Conservation (phyloP, 2,113 vertebrate genomes). For the Lepus timidus region DNA sequence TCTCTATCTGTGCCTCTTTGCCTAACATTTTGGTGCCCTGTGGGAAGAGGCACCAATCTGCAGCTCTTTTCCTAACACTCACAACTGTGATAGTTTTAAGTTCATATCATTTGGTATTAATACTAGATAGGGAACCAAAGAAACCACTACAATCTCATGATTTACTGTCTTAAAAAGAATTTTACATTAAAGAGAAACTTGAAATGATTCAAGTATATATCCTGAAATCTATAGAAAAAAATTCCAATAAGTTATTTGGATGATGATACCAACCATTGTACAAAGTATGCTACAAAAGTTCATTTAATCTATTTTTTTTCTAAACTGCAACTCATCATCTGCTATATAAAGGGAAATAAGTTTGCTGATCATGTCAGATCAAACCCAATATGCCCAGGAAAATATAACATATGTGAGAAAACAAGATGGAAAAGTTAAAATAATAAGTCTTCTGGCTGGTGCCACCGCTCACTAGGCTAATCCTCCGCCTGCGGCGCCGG, state of each 20-base stretch:
- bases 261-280: neutral
- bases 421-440: neutral
- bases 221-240: neutral
- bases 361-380: neutral
- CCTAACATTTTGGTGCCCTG: too few relatives aligned
- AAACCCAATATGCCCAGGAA: neutral
- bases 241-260: neutral
- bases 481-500: too few relatives aligned
- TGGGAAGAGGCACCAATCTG: too few relatives aligned
- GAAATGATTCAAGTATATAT: neutral
- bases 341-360: neutral
- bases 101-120: neutral
- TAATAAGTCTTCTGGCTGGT: too few relatives aligned
- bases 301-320: neutral
- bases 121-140: neutral
- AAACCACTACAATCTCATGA: neutral
- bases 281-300: neutral
- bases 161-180: neutral
- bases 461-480: too few relatives aligned
- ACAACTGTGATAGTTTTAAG: neutral
- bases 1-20: too few relatives aligned
- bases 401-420: neutral
- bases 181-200: neutral
- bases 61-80: too few relatives aligned
- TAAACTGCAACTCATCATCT: neutral